Conservation (phyloP, 2,888 invertebrate species). For the Ctena decussata region DNA sequence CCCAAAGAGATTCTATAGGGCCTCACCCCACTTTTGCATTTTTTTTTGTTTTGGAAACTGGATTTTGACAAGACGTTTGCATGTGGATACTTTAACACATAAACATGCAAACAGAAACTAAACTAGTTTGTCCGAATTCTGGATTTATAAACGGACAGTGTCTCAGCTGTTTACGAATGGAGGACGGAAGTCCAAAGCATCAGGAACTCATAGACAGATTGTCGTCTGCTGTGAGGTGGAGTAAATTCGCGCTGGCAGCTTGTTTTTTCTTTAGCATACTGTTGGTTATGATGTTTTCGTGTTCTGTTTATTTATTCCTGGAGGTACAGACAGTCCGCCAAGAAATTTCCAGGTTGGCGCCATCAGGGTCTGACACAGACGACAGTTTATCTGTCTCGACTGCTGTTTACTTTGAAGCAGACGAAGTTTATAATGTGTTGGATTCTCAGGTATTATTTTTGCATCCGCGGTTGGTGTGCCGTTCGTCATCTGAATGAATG, state of each 20-base stretch:
- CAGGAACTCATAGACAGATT: neutral
- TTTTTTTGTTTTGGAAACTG: no score
- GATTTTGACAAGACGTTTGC: no score
- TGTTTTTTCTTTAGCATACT: constrained; percentile 8
- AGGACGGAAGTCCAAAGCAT: neutral
- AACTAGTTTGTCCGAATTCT: neutral
- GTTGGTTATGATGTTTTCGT: constrained; percentile 10
- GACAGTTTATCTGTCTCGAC: neutral
- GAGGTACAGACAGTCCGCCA: constrained; percentile 9
- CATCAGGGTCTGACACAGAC: neutral
- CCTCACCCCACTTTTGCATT: no score
- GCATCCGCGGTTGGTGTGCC: no score
- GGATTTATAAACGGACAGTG: neutral
- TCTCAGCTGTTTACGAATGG: neutral
- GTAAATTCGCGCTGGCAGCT: neutral
- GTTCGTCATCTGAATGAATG: no score
- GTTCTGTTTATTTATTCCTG: constrained; percentile 26
- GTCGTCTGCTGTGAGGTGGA: neutral
- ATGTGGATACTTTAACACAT: neutral
- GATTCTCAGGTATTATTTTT: neutral
- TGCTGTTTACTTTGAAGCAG: neutral
- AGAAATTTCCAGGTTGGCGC: neutral
- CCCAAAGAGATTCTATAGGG: neutral
- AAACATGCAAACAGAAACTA: neutral
- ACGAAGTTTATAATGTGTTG: neutral